Base-by-base conservation (phyloP, 2,113 vertebrate species). In the Oreochromis aureus region DNA sequence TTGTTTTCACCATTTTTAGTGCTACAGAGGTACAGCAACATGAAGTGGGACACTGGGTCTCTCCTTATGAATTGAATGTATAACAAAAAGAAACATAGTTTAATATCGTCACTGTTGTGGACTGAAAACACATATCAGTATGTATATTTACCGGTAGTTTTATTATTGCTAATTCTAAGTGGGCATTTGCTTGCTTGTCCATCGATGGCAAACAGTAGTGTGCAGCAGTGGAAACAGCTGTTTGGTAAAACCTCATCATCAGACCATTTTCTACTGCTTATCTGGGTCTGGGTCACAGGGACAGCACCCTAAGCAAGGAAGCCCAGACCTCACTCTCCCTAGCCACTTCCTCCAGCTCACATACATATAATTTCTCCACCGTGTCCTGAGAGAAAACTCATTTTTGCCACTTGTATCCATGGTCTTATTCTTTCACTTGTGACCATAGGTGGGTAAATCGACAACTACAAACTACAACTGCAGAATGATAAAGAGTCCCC, bases 351-450 rank as follows among this genome's bases (percentile, higher is more conserved):
- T 69, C n/a, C 36, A 69, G 12, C 12, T 69, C 36, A 41, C 1
- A 36, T 41, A 69, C 36, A 69, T n/a, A 41, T 69, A 41, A 24
- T 69, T n/a, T 69, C 11, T 6, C 63, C 36, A 41, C 36, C 5
- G n/a, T 19, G n/a, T 69, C 63, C n/a, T 9, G 36, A 41, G 36
- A 69, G 0, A 69, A 69, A 69, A 6, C 2, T 24, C 0, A 41
- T 69, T 9, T 69, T 15, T 9, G 12, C 36, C 63, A 41, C 36
- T 69, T 41, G 12, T 22, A 41, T 3, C n/a, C 11, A 15, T 39
- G 19, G 36, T 41, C 0, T 22, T 41, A 41, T 41, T 69, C 63
- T 41, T 69, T 41, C n/a, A 41, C 11, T 69, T 0, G 34, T 69
- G 63, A 15, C 12, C 63, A 69, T 1, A 69, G 36, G n/a, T 69